Conservation (phyloP, 2,113 vertebrate genomes). For the Alouatta palliata region DNA sequence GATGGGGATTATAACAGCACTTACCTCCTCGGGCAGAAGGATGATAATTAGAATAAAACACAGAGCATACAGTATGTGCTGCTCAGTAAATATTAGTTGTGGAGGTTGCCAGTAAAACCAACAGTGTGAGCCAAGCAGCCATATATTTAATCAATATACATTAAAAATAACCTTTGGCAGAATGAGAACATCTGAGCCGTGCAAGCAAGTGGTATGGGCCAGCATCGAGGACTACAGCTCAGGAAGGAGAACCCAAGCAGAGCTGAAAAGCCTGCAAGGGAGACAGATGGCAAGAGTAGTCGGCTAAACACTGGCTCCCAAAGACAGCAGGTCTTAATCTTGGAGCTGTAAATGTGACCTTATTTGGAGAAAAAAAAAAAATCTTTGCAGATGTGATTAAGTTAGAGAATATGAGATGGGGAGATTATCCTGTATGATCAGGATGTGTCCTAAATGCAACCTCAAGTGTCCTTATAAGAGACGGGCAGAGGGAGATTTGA, state of each 20-base stretch:
- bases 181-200: background rate
- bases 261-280: background rate
- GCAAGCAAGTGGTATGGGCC: background rate
- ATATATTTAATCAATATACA: background rate
- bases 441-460: background rate
- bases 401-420: background rate
- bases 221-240: background rate
- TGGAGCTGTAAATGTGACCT: background rate
- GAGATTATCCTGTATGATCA: background rate
- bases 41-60: background rate
- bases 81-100: background rate
- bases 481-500: background rate
- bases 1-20: fast-evolving
- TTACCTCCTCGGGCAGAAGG: background rate
- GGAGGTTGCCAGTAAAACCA: background rate
- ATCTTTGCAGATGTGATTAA: background rate
- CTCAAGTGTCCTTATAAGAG: background rate
- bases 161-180: background rate
- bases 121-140: background rate
- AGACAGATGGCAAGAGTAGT: no score
- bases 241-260: background rate
- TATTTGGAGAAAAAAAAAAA: background rate
- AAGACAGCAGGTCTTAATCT: background rate
- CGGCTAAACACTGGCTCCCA: background rate
- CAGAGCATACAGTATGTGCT: background rate